Evolutionary conservation across 2,888 invertebrate genomes (phyloP).

Genomic region (Troides oblongomaculatus): DNA sequence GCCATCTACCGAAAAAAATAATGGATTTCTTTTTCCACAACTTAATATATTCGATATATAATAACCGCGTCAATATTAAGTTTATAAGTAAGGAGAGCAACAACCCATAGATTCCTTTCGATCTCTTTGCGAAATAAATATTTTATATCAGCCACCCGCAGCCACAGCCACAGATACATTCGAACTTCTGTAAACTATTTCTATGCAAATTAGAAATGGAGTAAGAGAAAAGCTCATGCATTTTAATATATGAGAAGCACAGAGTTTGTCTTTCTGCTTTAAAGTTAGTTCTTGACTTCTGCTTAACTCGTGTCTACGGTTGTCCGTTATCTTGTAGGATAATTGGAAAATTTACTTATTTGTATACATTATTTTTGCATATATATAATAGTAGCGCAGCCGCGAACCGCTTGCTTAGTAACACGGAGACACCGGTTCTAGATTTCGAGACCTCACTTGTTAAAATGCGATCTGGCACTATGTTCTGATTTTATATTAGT

Average conservation of each 20-base stretch:
- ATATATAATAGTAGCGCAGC: background rate
- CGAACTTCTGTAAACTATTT: slow-evolving; percentile 21
- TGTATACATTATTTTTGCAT: background rate
- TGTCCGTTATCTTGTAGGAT: slow-evolving; percentile 10
- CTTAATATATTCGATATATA: too few relatives aligned
- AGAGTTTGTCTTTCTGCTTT: slow-evolving; percentile 22
- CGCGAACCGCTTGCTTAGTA: too few relatives aligned
- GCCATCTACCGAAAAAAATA: too few relatives aligned
- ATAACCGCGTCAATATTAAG: too few relatives aligned
- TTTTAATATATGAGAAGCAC: slow-evolving; percentile 21
- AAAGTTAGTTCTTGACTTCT: slow-evolving; percentile 18
- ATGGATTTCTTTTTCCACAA: too few relatives aligned
- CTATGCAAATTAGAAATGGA: slow-evolving; percentile 27
- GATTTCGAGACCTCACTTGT: too few relatives aligned
- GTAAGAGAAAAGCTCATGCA: slow-evolving; percentile 27
- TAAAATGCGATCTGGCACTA: too few relatives aligned
- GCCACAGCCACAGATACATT: background rate
- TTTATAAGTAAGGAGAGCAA: background rate
- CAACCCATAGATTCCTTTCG: background rate
- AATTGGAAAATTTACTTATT: slow-evolving; percentile 5
- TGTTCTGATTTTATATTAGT: too few relatives aligned
- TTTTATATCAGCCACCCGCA: background rate
- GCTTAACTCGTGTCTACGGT: slow-evolving; percentile 17
- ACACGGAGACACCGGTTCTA: too few relatives aligned
- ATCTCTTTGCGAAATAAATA: background rate